Evolutionary conservation across 2,113 vertebrate genomes (phyloP), one percentile per base, ranked within the genome.

Genomic region (Pholis gunnellus): DNA sequence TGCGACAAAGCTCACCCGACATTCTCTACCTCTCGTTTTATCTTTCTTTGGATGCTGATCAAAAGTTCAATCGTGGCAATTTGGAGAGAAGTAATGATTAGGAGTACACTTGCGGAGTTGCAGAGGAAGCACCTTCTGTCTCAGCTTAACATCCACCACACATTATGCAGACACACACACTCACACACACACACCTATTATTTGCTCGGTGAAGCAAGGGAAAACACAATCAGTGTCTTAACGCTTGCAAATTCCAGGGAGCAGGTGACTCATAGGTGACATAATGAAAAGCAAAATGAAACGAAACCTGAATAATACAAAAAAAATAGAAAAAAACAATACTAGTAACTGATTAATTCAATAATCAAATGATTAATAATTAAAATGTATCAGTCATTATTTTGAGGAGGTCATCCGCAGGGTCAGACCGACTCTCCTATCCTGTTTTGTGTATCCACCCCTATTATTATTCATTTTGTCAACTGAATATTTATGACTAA

Each of bases 401-500:
- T 83, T 70, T 78, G 52, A 88, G 81, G 22, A 72, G 78, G 61
- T 88, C 87, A 46, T 31, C 57, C 13, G 27, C n/a, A 27, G 50
- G 76, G 81, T 87, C 85, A 61, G 67, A 61, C 54, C 25, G 15
- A 82, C 57, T 54, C 57, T 50, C 31, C 52, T 29, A 50, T 70
- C 61, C 18, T 69, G 42, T 76, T 75, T 79, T 71, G 17, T 46
- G 48, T 42, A 38, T 70, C 68, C 40, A 59, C 68, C 42, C 20
- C 31, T 73, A 48, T 79, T 63, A 60, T 83, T 77, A 77, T 86
- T 85, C 38, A 82, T 82, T 79, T 83, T 82, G 73, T 83, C 64
- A 72, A 38, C 75, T 86, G 59, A 92, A 91, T 90, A 90, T 89
- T 81, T 81, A 91, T 92, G 83, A 88, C 67, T 75, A 60, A 88